phyloP scores from a whole-genome alignment of 2,113 vertebrate genomes.

The Sialia sialis region DNA sequence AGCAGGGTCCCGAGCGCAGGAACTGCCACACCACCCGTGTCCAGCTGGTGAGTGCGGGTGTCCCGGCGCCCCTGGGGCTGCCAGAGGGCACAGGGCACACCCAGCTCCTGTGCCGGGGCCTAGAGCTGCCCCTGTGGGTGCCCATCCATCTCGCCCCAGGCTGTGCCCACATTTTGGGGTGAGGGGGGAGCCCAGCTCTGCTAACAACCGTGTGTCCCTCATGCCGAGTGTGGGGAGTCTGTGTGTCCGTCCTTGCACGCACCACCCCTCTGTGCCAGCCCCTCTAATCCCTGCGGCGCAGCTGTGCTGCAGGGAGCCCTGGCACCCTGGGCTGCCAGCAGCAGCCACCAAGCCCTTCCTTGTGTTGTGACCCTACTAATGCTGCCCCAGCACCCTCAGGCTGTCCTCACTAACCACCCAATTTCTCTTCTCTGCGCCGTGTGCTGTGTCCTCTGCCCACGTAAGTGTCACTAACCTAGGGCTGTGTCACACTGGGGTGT shows the following conservation, averaged over 20 bases:
- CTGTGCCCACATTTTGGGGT: not conserved
- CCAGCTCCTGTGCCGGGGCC: rapidly evolving
- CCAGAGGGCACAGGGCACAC: rapidly evolving
- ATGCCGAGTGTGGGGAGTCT: rapidly evolving
- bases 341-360: not conserved
- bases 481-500: not conserved
- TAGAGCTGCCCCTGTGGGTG: not conserved
- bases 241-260: not conserved
- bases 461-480: conserved; percentile 39
- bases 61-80: not conserved
- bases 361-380: not conserved
- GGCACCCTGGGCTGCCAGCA: not conserved
- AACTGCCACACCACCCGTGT: conserved; percentile 62
- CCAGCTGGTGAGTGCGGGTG: conserved; percentile 74
- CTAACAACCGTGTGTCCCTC: not conserved
- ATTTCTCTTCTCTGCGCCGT: not conserved
- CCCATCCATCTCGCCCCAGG: not conserved
- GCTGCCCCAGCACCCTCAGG: not conserved
- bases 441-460: not conserved
- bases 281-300: not conserved
- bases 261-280: not conserved
- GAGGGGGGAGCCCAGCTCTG: not conserved
- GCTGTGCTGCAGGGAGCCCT: not conserved
- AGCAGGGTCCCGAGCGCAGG: conserved; percentile 78
- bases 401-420: not conserved